Evolutionary conservation across 2,888 invertebrate genomes (phyloP).

Genomic region (Nomada fabriciana): DNA sequence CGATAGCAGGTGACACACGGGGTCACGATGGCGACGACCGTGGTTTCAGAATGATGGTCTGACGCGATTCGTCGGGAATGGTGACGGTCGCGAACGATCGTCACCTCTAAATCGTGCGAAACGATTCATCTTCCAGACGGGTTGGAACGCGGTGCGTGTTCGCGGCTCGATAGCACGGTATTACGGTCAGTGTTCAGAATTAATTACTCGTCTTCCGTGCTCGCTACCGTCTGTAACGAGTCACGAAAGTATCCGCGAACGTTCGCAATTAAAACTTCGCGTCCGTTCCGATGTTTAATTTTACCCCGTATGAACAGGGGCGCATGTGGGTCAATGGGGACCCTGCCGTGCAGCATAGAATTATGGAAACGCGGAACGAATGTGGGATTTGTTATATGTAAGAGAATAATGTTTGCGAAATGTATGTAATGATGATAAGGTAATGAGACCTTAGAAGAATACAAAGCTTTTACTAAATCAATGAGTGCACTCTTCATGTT

Average conservation of each 20-base stretch:
- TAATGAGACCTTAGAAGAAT: too few relatives aligned
- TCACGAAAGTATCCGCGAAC: conserved; percentile 49
- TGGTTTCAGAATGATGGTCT: background rate
- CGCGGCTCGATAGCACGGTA: conserved; percentile 60
- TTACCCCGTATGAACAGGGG: background rate
- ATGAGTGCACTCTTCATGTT: too few relatives aligned
- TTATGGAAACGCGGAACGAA: too few relatives aligned
- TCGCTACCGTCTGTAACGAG: conserved; percentile 15
- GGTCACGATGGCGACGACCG: too few relatives aligned
- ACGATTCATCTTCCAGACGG: conserved; percentile 61
- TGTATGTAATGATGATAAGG: too few relatives aligned
- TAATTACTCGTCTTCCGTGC: conserved; percentile 54
- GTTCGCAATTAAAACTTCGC: conserved; percentile 45
- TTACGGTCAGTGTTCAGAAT: conserved; percentile 60
- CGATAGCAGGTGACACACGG: conserved; percentile 35
- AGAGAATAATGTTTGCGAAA: too few relatives aligned
- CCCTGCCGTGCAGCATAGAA: background rate
- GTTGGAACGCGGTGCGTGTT: conserved; percentile 61
- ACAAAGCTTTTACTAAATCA: too few relatives aligned
- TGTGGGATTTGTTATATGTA: too few relatives aligned
- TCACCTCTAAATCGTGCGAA: conserved; percentile 57
- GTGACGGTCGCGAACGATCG: conserved; percentile 41
- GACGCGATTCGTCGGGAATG: background rate
- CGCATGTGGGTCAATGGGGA: background rate
- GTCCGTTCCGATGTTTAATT: conserved; percentile 29